Evolutionary conservation across 1,140 invertebrate genomes (phyloP).

Genomic region (Zaprionus ornatus): DNA sequence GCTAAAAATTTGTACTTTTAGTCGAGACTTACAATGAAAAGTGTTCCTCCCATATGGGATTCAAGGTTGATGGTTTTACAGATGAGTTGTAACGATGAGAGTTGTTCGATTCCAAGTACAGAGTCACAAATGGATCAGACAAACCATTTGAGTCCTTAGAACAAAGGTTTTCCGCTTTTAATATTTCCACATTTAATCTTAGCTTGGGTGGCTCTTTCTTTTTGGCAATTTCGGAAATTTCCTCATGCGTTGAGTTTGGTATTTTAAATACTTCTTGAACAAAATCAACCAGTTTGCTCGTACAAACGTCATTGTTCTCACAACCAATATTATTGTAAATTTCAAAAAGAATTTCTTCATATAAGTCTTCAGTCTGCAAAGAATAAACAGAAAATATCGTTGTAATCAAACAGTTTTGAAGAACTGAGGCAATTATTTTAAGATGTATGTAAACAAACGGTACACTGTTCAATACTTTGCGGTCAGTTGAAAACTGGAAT

Average conservation of each 20-base stretch:
- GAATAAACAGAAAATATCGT: background rate
- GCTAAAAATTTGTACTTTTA: background rate
- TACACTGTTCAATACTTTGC: background rate
- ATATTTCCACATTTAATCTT: slow-evolving; percentile 95
- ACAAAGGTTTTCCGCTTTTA: slow-evolving; percentile 95
- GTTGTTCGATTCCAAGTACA: slow-evolving; percentile 90
- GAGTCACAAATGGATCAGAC: slow-evolving; percentile 97
- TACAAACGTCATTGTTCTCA: slow-evolving; percentile 88
- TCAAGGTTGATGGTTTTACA: slow-evolving; percentile 94
- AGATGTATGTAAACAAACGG: background rate
- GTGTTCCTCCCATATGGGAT: slow-evolving; percentile 98
- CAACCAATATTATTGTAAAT: slow-evolving; percentile 96
- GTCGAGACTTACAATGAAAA: slow-evolving; percentile 95
- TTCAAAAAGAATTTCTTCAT: slow-evolving; percentile 96
- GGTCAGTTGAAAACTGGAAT: background rate
- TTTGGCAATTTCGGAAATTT: slow-evolving; percentile 88
- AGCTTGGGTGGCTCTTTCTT: slow-evolving; percentile 95
- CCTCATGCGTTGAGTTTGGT: slow-evolving; percentile 89
- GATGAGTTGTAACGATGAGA: slow-evolving; percentile 93
- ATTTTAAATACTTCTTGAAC: slow-evolving; percentile 95
- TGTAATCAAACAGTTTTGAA: background rate
- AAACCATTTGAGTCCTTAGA: slow-evolving; percentile 98
- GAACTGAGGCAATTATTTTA: background rate
- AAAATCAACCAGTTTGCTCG: slow-evolving; percentile 90
- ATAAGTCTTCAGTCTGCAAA: slow-evolving; percentile 93